Base-by-base conservation (phyloP, 37 sponge, comb jelly and placozoan genomes). In the Agelas oroides region DNA sequence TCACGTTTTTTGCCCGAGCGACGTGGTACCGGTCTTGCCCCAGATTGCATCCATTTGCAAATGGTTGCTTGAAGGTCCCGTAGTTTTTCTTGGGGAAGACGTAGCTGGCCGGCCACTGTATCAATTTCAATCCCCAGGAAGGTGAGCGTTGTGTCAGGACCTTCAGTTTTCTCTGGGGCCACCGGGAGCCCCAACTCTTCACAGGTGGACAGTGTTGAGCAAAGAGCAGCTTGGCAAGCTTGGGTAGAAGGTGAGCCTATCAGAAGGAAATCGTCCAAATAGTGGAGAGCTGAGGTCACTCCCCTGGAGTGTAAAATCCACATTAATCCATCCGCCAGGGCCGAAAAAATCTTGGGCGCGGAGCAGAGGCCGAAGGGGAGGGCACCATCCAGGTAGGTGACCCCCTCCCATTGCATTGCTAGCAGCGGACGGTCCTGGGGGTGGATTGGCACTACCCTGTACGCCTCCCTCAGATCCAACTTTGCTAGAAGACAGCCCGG, bases 51-150 rank as follows among this genome's bases (percentile, higher is more conserved):
- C 68, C 68, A 67, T 11, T 67, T 30, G 28, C 19, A 2, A 11
- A 67, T 30, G 33, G 53, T 40, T 36, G 23, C 6, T 2, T 18
- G 41, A 40, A 40, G 73, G 27, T 25, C 18, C 2, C 23, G 17
- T 2, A 72, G 73, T 27, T 72, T 72, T 27, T 72, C 73, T 25
- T 53, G 53, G 21, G 73, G 73, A 19, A 72, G 60, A 13, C 60
- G 37, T 18, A 76, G 59, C 31, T 56, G 37, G 34, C 21, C 20
- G 20, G 34, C 31, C 28, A 16, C 60, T 59, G 77, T 32, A 30
- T 76, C 77, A 13, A 76, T 53, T 34, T 76, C 60, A 46, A 76
- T 76, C n/a, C 77, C 77, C 5, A 59, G 77, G 60, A 76, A 72
- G 73, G 73, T 72, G 35, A 72, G 21, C 19, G 11, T 12, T 5